phyloP scores from a whole-genome alignment of 2,888 invertebrate species.

The Drosophila prolongata region DNA sequence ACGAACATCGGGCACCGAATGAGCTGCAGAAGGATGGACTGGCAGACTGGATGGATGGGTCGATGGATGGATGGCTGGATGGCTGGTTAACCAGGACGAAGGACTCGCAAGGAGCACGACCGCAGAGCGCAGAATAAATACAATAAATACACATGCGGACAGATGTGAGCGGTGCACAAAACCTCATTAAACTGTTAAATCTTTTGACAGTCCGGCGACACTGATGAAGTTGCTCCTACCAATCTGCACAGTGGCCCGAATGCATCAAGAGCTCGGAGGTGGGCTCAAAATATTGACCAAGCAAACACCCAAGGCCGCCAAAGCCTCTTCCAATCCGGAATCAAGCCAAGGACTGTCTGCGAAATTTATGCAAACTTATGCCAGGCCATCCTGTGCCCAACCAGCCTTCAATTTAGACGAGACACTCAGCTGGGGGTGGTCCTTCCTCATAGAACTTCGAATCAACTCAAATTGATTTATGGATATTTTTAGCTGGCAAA shows the following conservation, averaged over 20 bases:
- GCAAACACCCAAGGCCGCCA: slow-evolving; percentile 56
- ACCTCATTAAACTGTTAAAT: slow-evolving; percentile 79
- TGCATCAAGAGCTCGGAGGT: slow-evolving; percentile 25
- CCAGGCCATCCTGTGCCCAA: slow-evolving; percentile 43
- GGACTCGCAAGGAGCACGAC: slow-evolving; percentile 42
- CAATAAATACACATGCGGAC: slow-evolving; percentile 71
- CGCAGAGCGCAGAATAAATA: slow-evolving; percentile 71
- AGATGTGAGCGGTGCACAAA: slow-evolving; percentile 62
- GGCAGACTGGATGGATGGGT: slow-evolving; percentile 30
- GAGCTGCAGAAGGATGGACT: slow-evolving; percentile 13
- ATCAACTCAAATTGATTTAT: slow-evolving; percentile 76
- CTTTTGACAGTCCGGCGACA: slow-evolving; percentile 67
- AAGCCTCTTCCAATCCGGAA: slow-evolving; percentile 28
- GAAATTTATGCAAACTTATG: slow-evolving; percentile 74
- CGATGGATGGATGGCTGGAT: slow-evolving; percentile 10
- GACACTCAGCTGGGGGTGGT: slow-evolving; percentile 51
- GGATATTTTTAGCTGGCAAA: slow-evolving; percentile 68
- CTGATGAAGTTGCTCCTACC: slow-evolving; percentile 31
- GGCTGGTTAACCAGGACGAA: slow-evolving; percentile 8
- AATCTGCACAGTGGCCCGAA: slow-evolving; percentile 51
- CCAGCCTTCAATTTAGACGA: slow-evolving; percentile 67
- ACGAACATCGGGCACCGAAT: slow-evolving; percentile 14
- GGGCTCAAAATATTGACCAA: slow-evolving; percentile 68
- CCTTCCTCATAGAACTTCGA: slow-evolving; percentile 41
- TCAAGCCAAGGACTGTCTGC: slow-evolving; percentile 47